A percentile compares a stretch with the other conserved stretches of the same genome.
Conservation (phyloP, 2,113 vertebrate species). For the Orientallactaga bullata region DNA sequence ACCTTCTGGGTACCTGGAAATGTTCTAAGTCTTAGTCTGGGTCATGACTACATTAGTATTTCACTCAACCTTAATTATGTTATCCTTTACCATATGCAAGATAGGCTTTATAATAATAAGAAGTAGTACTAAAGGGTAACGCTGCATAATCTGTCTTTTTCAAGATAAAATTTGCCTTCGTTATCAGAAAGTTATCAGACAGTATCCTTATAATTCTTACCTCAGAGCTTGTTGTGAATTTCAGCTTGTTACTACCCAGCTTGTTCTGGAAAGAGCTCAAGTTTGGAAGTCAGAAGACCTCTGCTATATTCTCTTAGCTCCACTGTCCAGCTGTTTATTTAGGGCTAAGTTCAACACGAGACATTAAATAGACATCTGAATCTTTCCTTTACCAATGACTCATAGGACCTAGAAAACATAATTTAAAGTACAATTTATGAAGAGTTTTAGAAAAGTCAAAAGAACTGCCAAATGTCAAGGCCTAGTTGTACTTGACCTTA, state of each 20-base stretch:
- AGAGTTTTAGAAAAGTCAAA: conserved; percentile 53
- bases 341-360: not conserved
- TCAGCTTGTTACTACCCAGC: not conserved
- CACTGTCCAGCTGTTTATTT: not conserved
- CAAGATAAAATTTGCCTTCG: not conserved
- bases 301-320: not conserved
- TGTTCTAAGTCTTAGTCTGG: conserved; percentile 10
- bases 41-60: not conserved
- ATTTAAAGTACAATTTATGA: conserved; percentile 19
- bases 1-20: not conserved
- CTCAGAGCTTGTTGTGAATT: conserved; percentile 12
- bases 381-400: not conserved
- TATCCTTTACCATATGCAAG: not conserved
- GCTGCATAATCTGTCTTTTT: not conserved
- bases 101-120: conserved; percentile 19
- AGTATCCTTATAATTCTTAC: not conserved
- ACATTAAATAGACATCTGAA: not conserved
- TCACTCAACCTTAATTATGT: conserved; percentile 10
- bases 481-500: conserved; percentile 38
- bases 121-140: not conserved
- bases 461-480: conserved; percentile 30
- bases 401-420: not conserved
- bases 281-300: not conserved
- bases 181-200: not conserved
- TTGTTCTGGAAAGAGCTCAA: not conserved